phyloP scores from a whole-genome alignment of 2,113 vertebrate genomes.

The Taurulus bubalis region DNA sequence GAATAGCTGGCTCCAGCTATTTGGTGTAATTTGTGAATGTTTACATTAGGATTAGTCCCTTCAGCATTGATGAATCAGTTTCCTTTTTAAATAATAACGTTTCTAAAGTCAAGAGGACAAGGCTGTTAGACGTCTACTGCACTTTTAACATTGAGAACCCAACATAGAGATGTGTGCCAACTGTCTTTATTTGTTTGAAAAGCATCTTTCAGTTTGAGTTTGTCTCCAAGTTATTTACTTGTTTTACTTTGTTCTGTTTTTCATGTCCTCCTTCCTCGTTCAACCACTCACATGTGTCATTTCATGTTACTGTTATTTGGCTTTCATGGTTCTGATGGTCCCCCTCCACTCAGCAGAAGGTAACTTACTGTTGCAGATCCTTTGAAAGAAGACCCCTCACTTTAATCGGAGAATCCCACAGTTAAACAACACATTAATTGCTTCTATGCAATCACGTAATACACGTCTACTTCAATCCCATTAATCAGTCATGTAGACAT shows the following conservation, averaged over 20 bases:
- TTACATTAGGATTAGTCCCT: conserved; percentile 52
- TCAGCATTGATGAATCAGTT: conserved; percentile 57
- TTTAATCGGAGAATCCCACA: conserved; percentile 35
- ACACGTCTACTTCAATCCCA: conserved; percentile 23
- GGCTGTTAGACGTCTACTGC: conserved; percentile 59
- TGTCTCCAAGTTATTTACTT: not conserved
- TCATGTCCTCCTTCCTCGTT: conserved; percentile 91
- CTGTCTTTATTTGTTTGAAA: conserved; percentile 43
- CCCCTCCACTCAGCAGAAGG: conserved; percentile 94
- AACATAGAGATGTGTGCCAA: conserved; percentile 41
- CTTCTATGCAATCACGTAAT: conserved; percentile 51
- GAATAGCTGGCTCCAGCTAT: conserved; percentile 38
- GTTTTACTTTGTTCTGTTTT: conserved; percentile 84
- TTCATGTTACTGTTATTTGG: conserved; percentile 94
- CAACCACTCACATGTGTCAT: conserved; percentile 93
- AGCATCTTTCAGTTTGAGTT: not conserved
- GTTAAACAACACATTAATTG: conserved; percentile 51
- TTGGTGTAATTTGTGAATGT: conserved; percentile 46
- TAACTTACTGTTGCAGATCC: conserved; percentile 80
- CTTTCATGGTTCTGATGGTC: conserved; percentile 95
- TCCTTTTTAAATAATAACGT: conserved; percentile 40
- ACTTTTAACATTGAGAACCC: conserved; percentile 36
- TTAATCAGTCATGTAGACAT: conserved; percentile 66
- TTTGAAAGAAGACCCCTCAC: conserved; percentile 35
- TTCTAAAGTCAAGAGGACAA: conserved; percentile 34